Base-by-base conservation (phyloP, 1,140 invertebrate genomes). In the Calliopsis andreniformis region DNA sequence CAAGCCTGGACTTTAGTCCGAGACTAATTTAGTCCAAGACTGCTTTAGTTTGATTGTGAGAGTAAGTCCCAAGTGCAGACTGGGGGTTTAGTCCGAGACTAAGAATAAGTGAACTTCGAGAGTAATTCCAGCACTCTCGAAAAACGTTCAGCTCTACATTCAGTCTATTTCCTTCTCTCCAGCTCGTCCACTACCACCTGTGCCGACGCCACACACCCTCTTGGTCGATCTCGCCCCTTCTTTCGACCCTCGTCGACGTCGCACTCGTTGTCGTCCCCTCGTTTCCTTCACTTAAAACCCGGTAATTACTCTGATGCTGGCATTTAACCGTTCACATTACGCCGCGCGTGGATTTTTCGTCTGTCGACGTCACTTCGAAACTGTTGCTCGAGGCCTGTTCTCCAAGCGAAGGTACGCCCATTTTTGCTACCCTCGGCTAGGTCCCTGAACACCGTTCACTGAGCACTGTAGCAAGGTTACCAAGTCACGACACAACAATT, bases 201-300 rank as follows among this genome's bases (percentile, higher is more conserved):
- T 73, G 23, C 53, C 49, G 45, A 49, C 49, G 64, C 61, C 58
- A 80, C 47, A 67, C 61, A 85, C 58, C 63, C 82, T 58, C 66
- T 61, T 53, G 30, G 23, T 42, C 72, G 47, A 58, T 68, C 53
- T 64, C 67, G 59, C 43, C 66, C 73, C 66, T 67, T 67, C 71
- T 76, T 83, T 76, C 77, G 20, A 83, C 77, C 82, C 77, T 79
- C 69, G 64, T 79, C 70, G 76, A 55, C 68, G 79, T 76, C 63
- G 56, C 45, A 39, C 56, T 69, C 66, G 73, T 72, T 76, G 77
- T 73, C 72, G 79, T 78, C 83, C 76, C 82, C 80, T 83, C 75
- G 77, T 87, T 87, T 85, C 85, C 83, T 83, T 78, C 70, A 83
- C 76, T 85, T 87, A 88, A 89, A 87, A 87, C 87, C 88, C 80